phyloP scores from a whole-genome alignment of 2,888 invertebrate genomes.

The Sinohyriopsis cumingii region DNA sequence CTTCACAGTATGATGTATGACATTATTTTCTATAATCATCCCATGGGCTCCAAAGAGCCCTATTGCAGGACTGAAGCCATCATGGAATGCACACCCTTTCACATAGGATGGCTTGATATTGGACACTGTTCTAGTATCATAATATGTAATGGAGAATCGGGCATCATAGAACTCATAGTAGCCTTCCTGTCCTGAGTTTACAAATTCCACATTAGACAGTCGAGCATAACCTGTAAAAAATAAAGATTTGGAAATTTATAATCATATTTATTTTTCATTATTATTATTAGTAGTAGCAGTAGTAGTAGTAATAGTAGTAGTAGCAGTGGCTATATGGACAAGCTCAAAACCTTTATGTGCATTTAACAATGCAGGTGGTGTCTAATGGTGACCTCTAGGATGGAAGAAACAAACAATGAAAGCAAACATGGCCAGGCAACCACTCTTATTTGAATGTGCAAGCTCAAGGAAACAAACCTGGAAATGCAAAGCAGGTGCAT shows the following conservation, averaged over 20 bases:
- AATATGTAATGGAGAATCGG: constrained; percentile 56
- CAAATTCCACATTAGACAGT: constrained; percentile 62
- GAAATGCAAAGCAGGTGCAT: too few relatives aligned
- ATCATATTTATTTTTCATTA: too few relatives aligned
- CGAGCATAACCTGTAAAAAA: constrained; percentile 56
- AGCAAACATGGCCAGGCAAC: too few relatives aligned
- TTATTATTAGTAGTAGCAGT: too few relatives aligned
- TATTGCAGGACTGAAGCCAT: constrained; percentile 63
- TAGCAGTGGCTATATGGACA: too few relatives aligned
- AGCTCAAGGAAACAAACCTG: too few relatives aligned
- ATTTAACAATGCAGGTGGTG: too few relatives aligned
- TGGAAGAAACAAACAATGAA: too few relatives aligned
- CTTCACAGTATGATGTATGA: constrained; percentile 60
- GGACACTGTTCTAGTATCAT: constrained; percentile 49
- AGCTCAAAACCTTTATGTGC: too few relatives aligned
- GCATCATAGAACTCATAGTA: constrained; percentile 57
- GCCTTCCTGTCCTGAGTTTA: constrained; percentile 63
- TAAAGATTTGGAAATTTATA: background rate
- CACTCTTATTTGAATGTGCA: too few relatives aligned
- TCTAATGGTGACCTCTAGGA: too few relatives aligned
- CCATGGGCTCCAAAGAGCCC: constrained; percentile 54
- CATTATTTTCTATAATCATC: constrained; percentile 58
- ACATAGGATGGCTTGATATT: constrained; percentile 55
- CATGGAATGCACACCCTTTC: constrained; percentile 56
- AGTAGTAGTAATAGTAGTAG: too few relatives aligned